Percentiles rank a stretch among this genome's conserved stretches.
Conservation (phyloP, 2,113 vertebrate genomes). For the Ancistrus triradiatus region DNA sequence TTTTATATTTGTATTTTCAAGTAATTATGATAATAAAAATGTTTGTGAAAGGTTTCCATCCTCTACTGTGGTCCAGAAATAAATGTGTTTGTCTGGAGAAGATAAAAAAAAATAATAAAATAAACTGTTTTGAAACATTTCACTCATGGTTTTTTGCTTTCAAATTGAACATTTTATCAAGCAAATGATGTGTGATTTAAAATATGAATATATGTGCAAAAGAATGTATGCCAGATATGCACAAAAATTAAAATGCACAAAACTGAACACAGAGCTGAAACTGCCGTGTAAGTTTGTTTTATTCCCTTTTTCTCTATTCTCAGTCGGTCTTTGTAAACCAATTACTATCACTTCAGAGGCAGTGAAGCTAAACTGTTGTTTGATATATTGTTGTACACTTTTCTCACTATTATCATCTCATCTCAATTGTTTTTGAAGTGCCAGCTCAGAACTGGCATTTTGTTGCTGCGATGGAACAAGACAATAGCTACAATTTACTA, state of each 20-base stretch:
- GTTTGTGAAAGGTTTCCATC: slow-evolving; percentile 98
- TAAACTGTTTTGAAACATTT: slow-evolving; percentile 89
- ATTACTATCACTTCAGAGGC: not conserved
- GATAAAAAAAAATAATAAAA: slow-evolving; percentile 73
- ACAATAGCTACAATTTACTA: too few species aligned
- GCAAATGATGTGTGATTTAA: slow-evolving; percentile 43
- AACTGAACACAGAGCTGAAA: slow-evolving; percentile 46
- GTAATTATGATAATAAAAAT: slow-evolving; percentile 92
- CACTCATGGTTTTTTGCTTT: slow-evolving; percentile 51
- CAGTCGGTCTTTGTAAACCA: not conserved
- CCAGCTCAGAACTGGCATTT: too few species aligned
- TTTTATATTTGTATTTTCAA: slow-evolving; percentile 98
- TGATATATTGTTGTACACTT: too few species aligned
- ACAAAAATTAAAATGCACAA: slow-evolving; percentile 54
- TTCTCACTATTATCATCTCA: too few species aligned
- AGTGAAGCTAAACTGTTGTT: not conserved
- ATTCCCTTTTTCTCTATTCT: slow-evolving; percentile 12
- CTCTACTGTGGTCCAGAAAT: slow-evolving; percentile 97
- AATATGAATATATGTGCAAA: slow-evolving; percentile 46
- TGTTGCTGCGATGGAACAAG: too few species aligned
- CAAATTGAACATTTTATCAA: slow-evolving; percentile 34
- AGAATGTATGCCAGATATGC: slow-evolving; percentile 52
- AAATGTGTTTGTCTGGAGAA: slow-evolving; percentile 93
- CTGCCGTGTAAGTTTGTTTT: slow-evolving; percentile 47
- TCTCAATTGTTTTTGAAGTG: too few species aligned